Evolutionary conservation across 1,140 invertebrate genomes (phyloP).

Genomic region (Papilio glaucus): DNA sequence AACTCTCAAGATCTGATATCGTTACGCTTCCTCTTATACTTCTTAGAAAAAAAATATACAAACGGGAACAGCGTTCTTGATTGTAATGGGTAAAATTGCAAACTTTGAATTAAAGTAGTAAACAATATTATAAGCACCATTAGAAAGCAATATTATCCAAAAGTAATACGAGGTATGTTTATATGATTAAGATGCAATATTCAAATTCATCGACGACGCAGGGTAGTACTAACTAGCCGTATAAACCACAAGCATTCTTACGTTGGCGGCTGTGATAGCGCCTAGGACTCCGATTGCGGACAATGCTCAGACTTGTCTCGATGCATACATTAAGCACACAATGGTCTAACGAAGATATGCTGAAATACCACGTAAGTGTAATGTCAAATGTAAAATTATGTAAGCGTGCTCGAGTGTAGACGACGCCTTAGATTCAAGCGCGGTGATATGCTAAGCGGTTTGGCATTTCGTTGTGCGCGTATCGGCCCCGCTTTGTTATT

Average conservation of each 20-base stretch:
- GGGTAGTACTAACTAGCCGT: not conserved
- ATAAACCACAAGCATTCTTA: not conserved
- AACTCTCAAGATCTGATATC: too few relatives aligned
- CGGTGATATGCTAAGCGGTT: constrained; percentile 70
- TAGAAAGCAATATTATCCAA: too few relatives aligned
- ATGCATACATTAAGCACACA: constrained; percentile 28
- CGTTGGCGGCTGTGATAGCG: not conserved
- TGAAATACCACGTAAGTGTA: constrained; percentile 36
- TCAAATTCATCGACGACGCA: too few relatives aligned
- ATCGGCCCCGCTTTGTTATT: constrained; percentile 60
- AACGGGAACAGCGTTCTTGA: too few relatives aligned
- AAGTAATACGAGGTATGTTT: too few relatives aligned
- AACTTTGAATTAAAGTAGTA: too few relatives aligned
- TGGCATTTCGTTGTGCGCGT: constrained; percentile 67
- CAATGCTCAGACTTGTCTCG: constrained; percentile 28
- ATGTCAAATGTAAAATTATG: constrained; percentile 42
- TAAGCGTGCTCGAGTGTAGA: constrained; percentile 44
- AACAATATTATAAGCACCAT: too few relatives aligned
- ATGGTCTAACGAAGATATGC: constrained; percentile 37
- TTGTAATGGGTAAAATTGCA: too few relatives aligned
- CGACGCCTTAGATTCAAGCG: constrained; percentile 56
- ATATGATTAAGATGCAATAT: too few relatives aligned
- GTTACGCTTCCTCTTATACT: too few relatives aligned
- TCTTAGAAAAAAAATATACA: too few relatives aligned
- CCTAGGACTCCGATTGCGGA: constrained; percentile 20